Base-by-base conservation (phyloP, 2,113 vertebrate genomes). In the Acanthisitta chloris region DNA sequence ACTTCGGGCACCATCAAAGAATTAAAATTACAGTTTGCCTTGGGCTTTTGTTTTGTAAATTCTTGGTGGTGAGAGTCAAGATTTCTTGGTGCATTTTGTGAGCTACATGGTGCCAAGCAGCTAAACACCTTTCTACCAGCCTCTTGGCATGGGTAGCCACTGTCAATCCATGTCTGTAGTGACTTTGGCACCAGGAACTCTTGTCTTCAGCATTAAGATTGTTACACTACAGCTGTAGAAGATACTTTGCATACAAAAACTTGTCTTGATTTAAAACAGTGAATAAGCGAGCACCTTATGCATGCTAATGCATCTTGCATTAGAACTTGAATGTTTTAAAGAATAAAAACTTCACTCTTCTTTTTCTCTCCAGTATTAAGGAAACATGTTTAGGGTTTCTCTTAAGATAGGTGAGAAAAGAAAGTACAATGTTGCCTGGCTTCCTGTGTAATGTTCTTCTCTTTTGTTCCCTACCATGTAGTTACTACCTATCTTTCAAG, bases 401-500 rank as follows among this genome's bases (percentile, higher is more conserved):
- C 65, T 74, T 92, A 86, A 92, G 58, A 92, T 86, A 92, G 92
- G 81, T 82, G 59, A 71, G 71, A 86, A 78, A 92, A 81, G 49
- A 80, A 91, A 94, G 79, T 76, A 91, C 3, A 61, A 90, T 95
- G 86, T 93, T 90, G 83, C 80, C 80, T 93, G 92, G 79, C 94
- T 96, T 94, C 92, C 88, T 88, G 86, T 95, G 71, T 97, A 96
- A 95, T 95, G 76, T 90, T 97, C 70, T 97, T 97, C 69, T 97
- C 96, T 97, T 95, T 97, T 98, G 93, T 98, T 97, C 95, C 73
- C 96, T 71, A 94, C 93, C 87, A 94, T 97, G 97, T 98, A 97
- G 97, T 94, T 83, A 36, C 72, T 88, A 55, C 74, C 94, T 95
- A 91, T 97, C 96, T 96, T 96, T 94, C 95, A 92, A 95, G 94